Evolutionary conservation across 2,113 vertebrate species (phyloP).

Genomic region (Megalops atlanticus): DNA sequence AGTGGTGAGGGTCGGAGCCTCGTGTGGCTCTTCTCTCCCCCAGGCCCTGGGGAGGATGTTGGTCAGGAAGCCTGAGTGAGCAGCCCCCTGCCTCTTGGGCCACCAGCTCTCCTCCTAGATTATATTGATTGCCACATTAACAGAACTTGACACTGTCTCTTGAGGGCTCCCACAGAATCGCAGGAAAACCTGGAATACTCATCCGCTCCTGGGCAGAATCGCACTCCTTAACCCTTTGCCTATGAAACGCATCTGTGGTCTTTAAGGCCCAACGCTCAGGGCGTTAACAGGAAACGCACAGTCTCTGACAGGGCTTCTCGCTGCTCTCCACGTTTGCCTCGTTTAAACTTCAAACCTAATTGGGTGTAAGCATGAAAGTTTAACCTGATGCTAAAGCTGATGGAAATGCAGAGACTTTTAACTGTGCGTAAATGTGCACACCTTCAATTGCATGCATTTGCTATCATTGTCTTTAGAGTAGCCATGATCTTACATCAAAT

Average conservation of each 20-base stretch:
- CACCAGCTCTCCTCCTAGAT: neutral
- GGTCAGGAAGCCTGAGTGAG: neutral
- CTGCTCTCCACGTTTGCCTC: too few relatives aligned
- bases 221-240: neutral
- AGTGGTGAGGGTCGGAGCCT: slow-evolving; percentile 34
- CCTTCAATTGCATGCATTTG: too few relatives aligned
- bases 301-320: too few relatives aligned
- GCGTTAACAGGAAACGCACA: neutral
- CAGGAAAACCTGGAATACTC: slow-evolving; percentile 21
- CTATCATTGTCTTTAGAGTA: too few relatives aligned
- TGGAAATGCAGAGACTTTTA: too few relatives aligned
- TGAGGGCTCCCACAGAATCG: neutral
- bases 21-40: slow-evolving; percentile 41
- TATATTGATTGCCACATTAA: slow-evolving; percentile 17
- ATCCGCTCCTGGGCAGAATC: neutral
- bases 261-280: neutral
- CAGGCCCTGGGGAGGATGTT: neutral
- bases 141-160: slow-evolving; percentile 4
- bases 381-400: too few relatives aligned
- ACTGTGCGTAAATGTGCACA: too few relatives aligned
- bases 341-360: too few relatives aligned
- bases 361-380: too few relatives aligned
- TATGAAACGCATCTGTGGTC: neutral
- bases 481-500: too few relatives aligned
- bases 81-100: too few relatives aligned